Evolutionary conservation across 2,888 invertebrate species (phyloP).

Genomic region (Trichogramma evanescens): DNA sequence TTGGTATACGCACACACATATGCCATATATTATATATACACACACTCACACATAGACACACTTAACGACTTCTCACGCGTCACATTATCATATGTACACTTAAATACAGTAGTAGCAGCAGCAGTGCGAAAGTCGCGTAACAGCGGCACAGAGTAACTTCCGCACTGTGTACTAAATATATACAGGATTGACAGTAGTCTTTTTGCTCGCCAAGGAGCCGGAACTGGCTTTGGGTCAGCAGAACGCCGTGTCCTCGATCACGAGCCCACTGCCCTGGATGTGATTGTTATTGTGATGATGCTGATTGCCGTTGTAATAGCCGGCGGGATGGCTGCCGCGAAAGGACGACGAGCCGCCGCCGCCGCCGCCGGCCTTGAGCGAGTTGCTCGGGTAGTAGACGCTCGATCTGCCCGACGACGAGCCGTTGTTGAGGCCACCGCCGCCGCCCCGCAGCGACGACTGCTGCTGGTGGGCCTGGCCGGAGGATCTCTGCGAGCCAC

Average conservation of each 20-base stretch:
- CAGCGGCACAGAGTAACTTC: constrained; percentile 1
- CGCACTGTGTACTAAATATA: constrained; percentile 21
- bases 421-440: background rate
- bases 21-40: too few relatives aligned
- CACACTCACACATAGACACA: too few relatives aligned
- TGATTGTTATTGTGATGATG: background rate
- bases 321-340: background rate
- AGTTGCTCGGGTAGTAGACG: constrained; percentile 13
- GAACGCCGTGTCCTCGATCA: background rate
- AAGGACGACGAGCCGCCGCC: background rate
- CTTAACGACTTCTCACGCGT: too few relatives aligned
- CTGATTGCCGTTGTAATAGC: constrained; percentile 9
- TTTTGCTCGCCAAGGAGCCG: constrained; percentile 16
- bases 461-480: background rate
- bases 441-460: background rate
- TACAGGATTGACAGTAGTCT: constrained; percentile 25
- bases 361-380: constrained; percentile 1
- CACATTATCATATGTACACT: too few relatives aligned
- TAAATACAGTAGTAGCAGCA: too few relatives aligned
- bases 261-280: background rate
- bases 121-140: background rate
- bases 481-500: background rate
- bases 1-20: too few relatives aligned
- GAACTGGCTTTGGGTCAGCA: background rate
- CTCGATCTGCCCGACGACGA: constrained; percentile 4